Evolutionary conservation across 2,113 vertebrate species (phyloP).

Genomic region (Myotis yumanensis): DNA sequence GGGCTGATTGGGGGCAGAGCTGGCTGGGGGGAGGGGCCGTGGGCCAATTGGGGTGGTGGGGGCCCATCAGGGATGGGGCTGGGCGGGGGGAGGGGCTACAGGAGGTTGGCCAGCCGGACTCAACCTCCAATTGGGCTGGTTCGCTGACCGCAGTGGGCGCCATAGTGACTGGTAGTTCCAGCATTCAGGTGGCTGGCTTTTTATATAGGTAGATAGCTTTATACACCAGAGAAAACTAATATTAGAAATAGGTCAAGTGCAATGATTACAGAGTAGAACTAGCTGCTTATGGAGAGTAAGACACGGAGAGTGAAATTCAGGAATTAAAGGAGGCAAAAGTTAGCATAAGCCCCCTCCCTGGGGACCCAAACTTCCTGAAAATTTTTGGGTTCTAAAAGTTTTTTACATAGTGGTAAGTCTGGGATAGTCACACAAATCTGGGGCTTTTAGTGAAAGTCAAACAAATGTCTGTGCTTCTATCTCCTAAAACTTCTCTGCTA

Average conservation of each 20-base stretch:
- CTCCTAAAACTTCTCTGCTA: slow-evolving; percentile 24
- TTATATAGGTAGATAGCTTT: not conserved
- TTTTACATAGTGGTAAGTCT: not conserved
- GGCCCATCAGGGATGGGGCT: too few relatives aligned
- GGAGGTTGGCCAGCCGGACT: too few relatives aligned
- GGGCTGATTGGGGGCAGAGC: too few relatives aligned
- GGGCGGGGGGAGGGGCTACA: too few relatives aligned
- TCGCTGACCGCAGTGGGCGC: too few relatives aligned
- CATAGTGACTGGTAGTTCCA: too few relatives aligned
- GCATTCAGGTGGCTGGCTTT: too few relatives aligned
- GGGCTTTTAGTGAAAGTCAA: not conserved
- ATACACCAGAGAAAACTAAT: not conserved
- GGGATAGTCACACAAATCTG: not conserved
- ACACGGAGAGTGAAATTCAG: not conserved
- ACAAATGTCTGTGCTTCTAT: not conserved
- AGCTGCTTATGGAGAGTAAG: not conserved
- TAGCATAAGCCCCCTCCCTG: not conserved
- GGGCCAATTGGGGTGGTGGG: too few relatives aligned
- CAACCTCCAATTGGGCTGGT: too few relatives aligned
- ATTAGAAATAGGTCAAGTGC: not conserved
- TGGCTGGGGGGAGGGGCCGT: too few relatives aligned
- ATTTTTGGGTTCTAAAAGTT: not conserved
- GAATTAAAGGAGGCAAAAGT: not conserved
- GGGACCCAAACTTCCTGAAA: not conserved
- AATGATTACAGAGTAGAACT: not conserved